Base-by-base conservation (phyloP, 2,797 vertebrate species). In the Psittacula derbiana region DNA sequence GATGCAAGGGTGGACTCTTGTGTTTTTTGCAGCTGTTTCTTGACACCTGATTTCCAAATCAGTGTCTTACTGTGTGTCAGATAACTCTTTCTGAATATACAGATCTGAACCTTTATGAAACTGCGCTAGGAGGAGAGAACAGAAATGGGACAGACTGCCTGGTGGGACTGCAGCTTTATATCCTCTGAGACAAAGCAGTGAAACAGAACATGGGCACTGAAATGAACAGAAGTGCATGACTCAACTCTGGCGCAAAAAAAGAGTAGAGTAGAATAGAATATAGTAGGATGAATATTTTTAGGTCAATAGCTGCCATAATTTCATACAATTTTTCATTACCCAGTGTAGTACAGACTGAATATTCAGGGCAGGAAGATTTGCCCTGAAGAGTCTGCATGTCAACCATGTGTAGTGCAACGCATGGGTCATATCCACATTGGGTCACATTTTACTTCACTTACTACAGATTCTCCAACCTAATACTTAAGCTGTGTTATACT, bases 351-450 rank as follows among this genome's bases (percentile, higher is more conserved):
- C 53, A 78, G 52, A 36, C 33, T 93, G 83, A 96, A 74, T 90
- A 85, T 84, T 86, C 60, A 92, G 67, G 50, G 41, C 69, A 93
- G 81, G 66, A 91, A 62, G 64, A 72, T 60, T 87, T 91, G 38
- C 71, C 91, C 82, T 52, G 65, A 91, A 84, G 66, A 86, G n/a
- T 87, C 52, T 74, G 8, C 38, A 80, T 40, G 66, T 83, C 88
- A 93, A 6, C 91, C 74, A 95, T 83, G 90, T 93, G 50, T 81
- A 81, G 75, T 81, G 62, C 27, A 79, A 90, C 55, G 71, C 67
- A 74, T 19, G 23, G 75, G 24, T 81, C 80, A 73, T 86, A 84
- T 81, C 21, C 44, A 58, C 4, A 3, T 3, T 67, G 50, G 44
- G 36, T 86, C 76, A 76, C 16, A 64, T 79, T 92, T 93, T 90